Conservation (phyloP, 2,113 vertebrate genomes). For the Oreotrochilus melanogaster region DNA sequence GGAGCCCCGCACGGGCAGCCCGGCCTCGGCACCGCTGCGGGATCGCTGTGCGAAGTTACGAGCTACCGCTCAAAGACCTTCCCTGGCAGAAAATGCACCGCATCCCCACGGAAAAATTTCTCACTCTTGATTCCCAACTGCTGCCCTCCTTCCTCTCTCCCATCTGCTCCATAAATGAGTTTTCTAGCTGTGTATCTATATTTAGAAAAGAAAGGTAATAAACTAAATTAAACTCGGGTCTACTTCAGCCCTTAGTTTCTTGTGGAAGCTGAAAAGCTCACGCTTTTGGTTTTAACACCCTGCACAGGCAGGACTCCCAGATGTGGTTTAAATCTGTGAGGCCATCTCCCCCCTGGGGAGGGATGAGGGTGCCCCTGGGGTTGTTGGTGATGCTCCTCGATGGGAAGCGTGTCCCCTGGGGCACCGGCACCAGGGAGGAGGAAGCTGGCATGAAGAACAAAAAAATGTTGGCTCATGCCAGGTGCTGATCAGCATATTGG, state of each 20-base stretch:
- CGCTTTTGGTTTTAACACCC: not conserved
- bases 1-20: not conserved
- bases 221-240: not conserved
- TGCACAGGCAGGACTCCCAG: not conserved
- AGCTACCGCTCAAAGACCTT: not conserved
- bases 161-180: not conserved
- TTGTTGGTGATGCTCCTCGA: not conserved
- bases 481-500: not conserved
- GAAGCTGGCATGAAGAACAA: rapidly evolving
- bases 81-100: not conserved
- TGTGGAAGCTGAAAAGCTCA: not conserved
- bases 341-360: not conserved
- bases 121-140: not conserved
- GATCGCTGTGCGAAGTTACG: not conserved
- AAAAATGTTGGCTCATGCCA: rapidly evolving
- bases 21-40: not conserved
- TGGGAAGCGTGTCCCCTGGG: not conserved
- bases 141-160: not conserved
- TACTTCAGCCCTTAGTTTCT: not conserved
- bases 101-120: not conserved
- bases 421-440: too few relatives aligned
- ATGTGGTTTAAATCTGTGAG: too few relatives aligned
- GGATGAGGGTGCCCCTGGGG: rapidly evolving
- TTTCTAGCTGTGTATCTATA: not conserved
- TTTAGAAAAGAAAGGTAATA: not conserved